Evolutionary conservation across 2,888 invertebrate species (phyloP).

Genomic region (Tricholauxania praeusta): DNA sequence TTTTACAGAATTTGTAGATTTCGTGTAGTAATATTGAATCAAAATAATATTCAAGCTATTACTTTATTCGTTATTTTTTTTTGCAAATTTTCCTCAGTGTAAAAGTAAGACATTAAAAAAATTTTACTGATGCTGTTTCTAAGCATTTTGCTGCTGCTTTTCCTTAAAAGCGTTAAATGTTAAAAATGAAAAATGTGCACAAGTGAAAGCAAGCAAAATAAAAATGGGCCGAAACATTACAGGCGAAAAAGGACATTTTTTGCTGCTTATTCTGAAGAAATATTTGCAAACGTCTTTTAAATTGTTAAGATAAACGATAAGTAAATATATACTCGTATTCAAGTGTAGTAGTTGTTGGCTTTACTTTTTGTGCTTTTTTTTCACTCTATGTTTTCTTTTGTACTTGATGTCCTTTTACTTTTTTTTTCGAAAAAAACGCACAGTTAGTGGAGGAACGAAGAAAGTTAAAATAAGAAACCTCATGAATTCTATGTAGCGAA

Average conservation of each 20-base stretch:
- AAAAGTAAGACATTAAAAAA: too few species aligned
- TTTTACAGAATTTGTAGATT: too few species aligned
- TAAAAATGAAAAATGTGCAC: constrained; percentile 36
- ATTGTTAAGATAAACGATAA: constrained; percentile 39
- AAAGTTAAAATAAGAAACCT: constrained; percentile 6
- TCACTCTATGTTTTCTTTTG: background rate
- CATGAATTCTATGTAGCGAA: constrained; percentile 1
- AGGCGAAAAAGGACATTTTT: constrained; percentile 32
- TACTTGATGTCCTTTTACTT: background rate
- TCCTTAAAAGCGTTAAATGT: constrained; percentile 7
- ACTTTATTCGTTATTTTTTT: too few species aligned
- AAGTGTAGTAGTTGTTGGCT: constrained; percentile 7
- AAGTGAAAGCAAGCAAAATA: constrained; percentile 26
- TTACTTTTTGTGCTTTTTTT: background rate
- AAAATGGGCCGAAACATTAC: background rate
- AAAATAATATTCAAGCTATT: too few species aligned
- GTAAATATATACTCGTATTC: constrained; percentile 33
- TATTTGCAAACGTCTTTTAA: constrained; percentile 38
- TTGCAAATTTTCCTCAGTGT: too few species aligned
- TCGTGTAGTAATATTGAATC: too few species aligned
- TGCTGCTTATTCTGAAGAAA: constrained; percentile 34
- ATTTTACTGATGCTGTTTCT: too few species aligned
- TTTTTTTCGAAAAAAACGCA: background rate
- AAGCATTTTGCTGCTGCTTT: background rate
- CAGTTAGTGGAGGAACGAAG: background rate